These are phyloP conservation scores for Varanus komodoensis DNA, from an alignment of 2,113 vertebrate species.

Conservation along the genomic window DNA sequence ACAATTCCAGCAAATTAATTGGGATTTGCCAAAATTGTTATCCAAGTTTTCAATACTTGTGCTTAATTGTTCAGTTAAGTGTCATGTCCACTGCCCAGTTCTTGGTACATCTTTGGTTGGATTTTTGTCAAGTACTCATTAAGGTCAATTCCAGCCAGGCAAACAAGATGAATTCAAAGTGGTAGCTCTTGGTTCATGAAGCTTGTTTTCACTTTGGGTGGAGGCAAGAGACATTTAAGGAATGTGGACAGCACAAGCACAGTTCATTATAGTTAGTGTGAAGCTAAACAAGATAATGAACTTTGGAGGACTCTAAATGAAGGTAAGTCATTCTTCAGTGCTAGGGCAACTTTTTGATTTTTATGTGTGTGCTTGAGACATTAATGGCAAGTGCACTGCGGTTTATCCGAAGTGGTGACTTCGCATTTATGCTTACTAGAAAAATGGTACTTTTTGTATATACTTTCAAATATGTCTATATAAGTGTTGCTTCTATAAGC, in stretches of 20 bases:
- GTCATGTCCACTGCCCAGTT: not conserved
- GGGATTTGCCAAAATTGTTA: not conserved
- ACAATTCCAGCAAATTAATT: not conserved
- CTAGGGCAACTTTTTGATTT: constrained; percentile 2
- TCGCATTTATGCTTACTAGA: not conserved
- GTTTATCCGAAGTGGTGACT: not conserved
- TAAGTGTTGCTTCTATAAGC: not conserved
- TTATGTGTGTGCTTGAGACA: not conserved
- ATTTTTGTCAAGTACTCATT: constrained; percentile 51
- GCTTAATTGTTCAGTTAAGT: not conserved
- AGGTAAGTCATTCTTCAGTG: constrained; percentile 27
- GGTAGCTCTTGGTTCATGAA: constrained; percentile 1
- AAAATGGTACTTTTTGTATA: not conserved
- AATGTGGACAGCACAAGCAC: not conserved
- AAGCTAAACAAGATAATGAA: not conserved
- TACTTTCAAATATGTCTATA: constrained; percentile 11
- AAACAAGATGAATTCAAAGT: constrained; percentile 37
- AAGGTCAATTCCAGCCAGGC: constrained; percentile 45
- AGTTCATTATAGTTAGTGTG: constrained; percentile 7
- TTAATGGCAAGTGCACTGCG: not conserved
- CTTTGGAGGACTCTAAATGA: not conserved
- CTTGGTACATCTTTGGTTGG: constrained; percentile 18
- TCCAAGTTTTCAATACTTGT: no score
- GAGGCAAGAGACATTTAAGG: constrained; percentile 28
- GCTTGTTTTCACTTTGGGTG: constrained; percentile 4